Conservation (phyloP, 37 sponge, comb jelly and placozoan genomes). For the Haliclona indistincta region DNA sequence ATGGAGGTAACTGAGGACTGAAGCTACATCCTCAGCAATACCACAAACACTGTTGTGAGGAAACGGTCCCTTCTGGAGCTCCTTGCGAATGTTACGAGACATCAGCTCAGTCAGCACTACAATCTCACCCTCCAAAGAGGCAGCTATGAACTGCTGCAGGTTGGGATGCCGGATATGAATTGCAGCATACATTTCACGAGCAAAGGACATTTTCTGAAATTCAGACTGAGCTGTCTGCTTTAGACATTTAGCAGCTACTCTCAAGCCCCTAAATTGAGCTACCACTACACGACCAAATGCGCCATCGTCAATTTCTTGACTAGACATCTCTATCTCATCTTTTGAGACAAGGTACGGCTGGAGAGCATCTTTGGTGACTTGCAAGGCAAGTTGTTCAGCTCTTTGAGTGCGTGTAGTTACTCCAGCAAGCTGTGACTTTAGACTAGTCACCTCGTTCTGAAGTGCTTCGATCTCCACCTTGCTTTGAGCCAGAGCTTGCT, state of each 20-base stretch:
- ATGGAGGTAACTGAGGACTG: not conserved
- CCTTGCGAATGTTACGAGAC: not conserved
- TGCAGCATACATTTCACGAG: not conserved
- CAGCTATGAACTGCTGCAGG: not conserved
- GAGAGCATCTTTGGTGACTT: conserved; percentile 6
- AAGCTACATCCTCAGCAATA: not conserved
- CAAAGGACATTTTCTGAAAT: not conserved
- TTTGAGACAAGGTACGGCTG: not conserved
- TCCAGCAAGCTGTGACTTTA: not conserved
- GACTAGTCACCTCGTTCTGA: too few species aligned
- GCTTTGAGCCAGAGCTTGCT: too few species aligned
- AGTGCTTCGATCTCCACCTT: too few species aligned
- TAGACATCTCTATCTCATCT: not conserved
- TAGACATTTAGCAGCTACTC: not conserved
- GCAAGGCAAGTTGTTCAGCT: conserved; percentile 36
- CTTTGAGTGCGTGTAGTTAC: conserved; percentile 7
- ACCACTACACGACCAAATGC: not conserved
- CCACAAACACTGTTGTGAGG: not conserved
- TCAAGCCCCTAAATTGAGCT: not conserved
- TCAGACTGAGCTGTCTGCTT: not conserved
- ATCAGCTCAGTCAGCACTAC: not conserved
- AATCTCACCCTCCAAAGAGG: not conserved
- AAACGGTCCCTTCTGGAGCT: not conserved
- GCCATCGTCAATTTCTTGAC: not conserved
- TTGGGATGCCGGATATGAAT: conserved; percentile 1